These are phyloP conservation scores for Nomada fabriciana DNA, from an alignment of 2,888 invertebrate genomes.

Conservation along the genomic window DNA sequence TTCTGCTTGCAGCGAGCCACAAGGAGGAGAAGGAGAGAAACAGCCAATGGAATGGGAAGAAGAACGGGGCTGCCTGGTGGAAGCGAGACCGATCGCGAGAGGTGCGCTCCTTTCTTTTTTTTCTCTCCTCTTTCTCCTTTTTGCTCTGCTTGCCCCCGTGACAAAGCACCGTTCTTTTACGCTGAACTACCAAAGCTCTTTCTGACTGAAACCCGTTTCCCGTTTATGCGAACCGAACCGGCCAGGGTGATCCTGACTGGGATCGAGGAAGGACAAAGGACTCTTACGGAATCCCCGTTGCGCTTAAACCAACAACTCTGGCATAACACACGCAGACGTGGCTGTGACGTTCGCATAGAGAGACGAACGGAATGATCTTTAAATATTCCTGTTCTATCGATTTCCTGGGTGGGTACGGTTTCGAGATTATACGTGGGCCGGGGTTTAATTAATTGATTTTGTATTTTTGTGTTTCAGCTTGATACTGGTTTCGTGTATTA, in stretches of 20 bases:
- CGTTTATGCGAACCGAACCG: slow-evolving; percentile 73
- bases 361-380: slow-evolving; percentile 25
- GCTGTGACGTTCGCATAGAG: slow-evolving; percentile 23
- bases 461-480: no score
- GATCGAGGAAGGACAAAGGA: slow-evolving; percentile 76
- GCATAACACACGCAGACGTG: slow-evolving; percentile 29
- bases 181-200: slow-evolving; percentile 68
- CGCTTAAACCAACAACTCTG: slow-evolving; percentile 65
- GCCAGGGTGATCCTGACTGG: slow-evolving; percentile 74
- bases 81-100: slow-evolving; percentile 53
- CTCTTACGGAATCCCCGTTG: slow-evolving; percentile 73
- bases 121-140: slow-evolving; percentile 4
- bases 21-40: slow-evolving; percentile 33
- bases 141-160: slow-evolving; percentile 44
- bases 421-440: no score
- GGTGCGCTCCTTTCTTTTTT: slow-evolving; percentile 51
- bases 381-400: slow-evolving; percentile 27
- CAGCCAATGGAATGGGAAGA: slow-evolving; percentile 24
- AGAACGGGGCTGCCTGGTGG: slow-evolving; percentile 12
- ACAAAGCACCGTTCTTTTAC: slow-evolving; percentile 68
- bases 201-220: slow-evolving; percentile 74
- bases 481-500: no score
- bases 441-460: no score
- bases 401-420: slow-evolving; percentile 1
- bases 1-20: slow-evolving; percentile 27